These are phyloP conservation scores for Epinephelus awoara DNA, from an alignment of 2,797 vertebrate species.

Conservation along the genomic window DNA sequence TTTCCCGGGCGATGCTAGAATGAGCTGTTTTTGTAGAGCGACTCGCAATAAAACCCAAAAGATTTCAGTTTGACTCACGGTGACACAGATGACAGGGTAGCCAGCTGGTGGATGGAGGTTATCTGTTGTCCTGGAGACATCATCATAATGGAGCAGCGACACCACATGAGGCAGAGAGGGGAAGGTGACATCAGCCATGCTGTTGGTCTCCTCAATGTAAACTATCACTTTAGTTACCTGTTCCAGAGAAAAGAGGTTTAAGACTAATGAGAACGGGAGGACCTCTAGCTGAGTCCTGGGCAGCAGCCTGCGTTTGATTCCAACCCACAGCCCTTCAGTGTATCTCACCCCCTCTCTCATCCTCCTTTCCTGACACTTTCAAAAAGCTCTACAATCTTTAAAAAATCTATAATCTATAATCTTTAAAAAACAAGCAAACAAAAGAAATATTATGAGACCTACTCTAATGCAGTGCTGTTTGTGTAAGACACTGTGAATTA, in stretches of 20 bases:
- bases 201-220: constrained; percentile 95
- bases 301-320: too few species aligned
- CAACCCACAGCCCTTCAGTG: too few species aligned
- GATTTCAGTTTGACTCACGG: constrained; percentile 82
- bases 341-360: too few species aligned
- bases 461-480: background rate
- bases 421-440: too few species aligned
- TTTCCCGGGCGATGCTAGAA: background rate
- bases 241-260: constrained; percentile 9
- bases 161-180: constrained; percentile 92
- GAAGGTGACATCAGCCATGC: constrained; percentile 96
- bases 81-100: constrained; percentile 94
- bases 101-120: constrained; percentile 88
- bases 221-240: constrained; percentile 93
- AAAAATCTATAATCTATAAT: too few species aligned
- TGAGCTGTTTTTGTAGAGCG: background rate
- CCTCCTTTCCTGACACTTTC: too few species aligned
- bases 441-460: too few species aligned
- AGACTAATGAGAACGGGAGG: background rate
- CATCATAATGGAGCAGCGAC: constrained; percentile 92
- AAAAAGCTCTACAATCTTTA: too few species aligned
- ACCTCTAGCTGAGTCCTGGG: too few species aligned
- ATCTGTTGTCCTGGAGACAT: constrained; percentile 81
- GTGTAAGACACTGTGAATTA: background rate
- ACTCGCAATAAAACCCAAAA: background rate